Evolutionary conservation across 2,888 invertebrate species (phyloP).

Genomic region (Morinoia aosen): DNA sequence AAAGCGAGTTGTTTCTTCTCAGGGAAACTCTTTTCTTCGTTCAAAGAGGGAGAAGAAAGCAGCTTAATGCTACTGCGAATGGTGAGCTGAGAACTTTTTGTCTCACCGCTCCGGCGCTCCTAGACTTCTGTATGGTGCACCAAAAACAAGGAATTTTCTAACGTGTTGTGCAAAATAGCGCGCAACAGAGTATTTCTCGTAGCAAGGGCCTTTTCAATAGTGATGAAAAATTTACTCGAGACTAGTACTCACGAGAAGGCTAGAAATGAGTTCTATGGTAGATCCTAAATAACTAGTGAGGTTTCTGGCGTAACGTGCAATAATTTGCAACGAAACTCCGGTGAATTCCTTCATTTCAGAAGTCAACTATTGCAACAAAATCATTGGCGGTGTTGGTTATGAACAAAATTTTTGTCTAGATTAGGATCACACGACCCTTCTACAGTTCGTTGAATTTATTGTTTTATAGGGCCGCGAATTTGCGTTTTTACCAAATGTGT

Average conservation of each 20-base stretch:
- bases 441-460: not conserved
- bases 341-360: not conserved
- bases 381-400: not conserved
- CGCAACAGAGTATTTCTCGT: not conserved
- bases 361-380: not conserved
- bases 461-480: not conserved
- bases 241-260: not conserved
- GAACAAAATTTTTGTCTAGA: not conserved
- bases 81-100: not conserved
- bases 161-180: not conserved
- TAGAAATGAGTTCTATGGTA: not conserved
- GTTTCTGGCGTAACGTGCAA: not conserved
- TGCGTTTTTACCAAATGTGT: not conserved
- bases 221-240: too few relatives aligned
- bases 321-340: not conserved
- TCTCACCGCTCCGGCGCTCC: not conserved
- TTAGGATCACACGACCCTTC: not conserved
- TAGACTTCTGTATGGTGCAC: not conserved
- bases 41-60: not conserved
- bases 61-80: not conserved
- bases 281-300: not conserved
- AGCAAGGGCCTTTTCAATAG: not conserved
- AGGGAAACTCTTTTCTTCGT: not conserved
- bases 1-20: not conserved
- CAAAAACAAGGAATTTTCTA: not conserved